These are phyloP conservation scores for Drosophila ananassae DNA, from an alignment of 1,140 invertebrate genomes.

Conservation along the genomic window DNA sequence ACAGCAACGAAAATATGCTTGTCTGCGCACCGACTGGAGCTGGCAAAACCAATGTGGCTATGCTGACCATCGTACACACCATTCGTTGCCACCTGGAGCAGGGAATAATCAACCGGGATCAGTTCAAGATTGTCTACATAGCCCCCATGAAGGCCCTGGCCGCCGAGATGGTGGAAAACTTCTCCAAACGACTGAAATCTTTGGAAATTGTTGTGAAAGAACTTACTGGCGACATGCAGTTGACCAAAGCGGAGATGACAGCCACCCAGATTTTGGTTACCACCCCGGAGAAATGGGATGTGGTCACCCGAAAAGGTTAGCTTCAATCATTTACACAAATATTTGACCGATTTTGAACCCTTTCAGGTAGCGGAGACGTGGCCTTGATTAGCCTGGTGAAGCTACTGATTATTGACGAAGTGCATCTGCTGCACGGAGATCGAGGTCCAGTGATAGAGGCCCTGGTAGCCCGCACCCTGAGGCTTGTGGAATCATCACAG, in stretches of 20 bases:
- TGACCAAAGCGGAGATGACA: conserved; percentile 97
- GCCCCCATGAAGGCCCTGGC: conserved; percentile 99
- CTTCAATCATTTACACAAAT: neutral
- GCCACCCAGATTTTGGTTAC: conserved; percentile 99
- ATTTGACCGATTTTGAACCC: neutral
- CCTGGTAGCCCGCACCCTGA: conserved; percentile 96
- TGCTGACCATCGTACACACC: conserved; percentile 95
- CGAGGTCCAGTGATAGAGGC: conserved; percentile 99
- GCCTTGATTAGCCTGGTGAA: conserved; percentile 95
- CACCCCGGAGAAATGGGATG: conserved; percentile 99
- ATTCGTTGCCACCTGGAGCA: conserved; percentile 93
- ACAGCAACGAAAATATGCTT: conserved; percentile 98
- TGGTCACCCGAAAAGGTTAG: conserved; percentile 96
- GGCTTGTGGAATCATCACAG: conserved; percentile 97
- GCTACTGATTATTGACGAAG: conserved; percentile 99
- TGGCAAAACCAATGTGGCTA: conserved; percentile 99
- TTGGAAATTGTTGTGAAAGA: conserved; percentile 91
- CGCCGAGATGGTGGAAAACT: conserved; percentile 98
- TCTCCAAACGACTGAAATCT: conserved; percentile 90
- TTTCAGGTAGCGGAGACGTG: conserved; percentile 90
- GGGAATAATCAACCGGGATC: conserved; percentile 92
- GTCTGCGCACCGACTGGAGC: conserved; percentile 98
- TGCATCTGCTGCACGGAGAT: conserved; percentile 98
- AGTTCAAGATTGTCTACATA: conserved; percentile 99
- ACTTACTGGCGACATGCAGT: conserved; percentile 98